Percentiles rank a stretch among this genome's conserved stretches.
Evolutionary conservation across 1,140 invertebrate species (phyloP).

Genomic region (Cephus cinctus): DNA sequence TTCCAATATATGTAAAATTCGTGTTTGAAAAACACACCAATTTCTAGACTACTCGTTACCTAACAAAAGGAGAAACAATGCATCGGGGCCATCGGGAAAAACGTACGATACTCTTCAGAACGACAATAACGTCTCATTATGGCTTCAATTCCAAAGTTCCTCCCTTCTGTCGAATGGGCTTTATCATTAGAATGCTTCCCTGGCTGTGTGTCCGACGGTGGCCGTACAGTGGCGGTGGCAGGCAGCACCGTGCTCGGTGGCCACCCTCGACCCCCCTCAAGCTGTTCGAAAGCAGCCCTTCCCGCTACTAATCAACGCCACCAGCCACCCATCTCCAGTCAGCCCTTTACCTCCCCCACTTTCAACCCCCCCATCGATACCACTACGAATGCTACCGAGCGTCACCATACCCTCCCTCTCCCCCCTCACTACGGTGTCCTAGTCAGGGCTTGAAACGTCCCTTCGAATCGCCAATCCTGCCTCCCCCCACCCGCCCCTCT

Average conservation of each 20-base stretch:
- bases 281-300: background rate
- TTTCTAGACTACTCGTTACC: too few relatives aligned
- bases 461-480: background rate
- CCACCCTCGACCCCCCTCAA: background rate
- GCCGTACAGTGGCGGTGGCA: background rate
- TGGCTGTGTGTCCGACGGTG: background rate
- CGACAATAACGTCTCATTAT: conserved; percentile 43
- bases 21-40: too few relatives aligned
- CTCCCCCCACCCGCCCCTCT: conserved; percentile 3
- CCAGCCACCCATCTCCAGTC: conserved; percentile 1
- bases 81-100: conserved; percentile 15
- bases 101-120: too few relatives aligned
- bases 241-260: background rate
- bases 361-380: background rate
- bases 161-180: conserved; percentile 9
- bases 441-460: conserved; percentile 11
- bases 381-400: background rate
- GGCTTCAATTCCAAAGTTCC: conserved; percentile 34
- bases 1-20: too few relatives aligned
- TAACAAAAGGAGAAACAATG: too few relatives aligned
- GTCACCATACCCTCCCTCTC: background rate
- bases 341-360: conserved; percentile 8
- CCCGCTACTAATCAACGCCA: conserved; percentile 25
- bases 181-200: conserved; percentile 14
- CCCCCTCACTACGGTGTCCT: too few relatives aligned